These are phyloP conservation scores for Lates japonicus DNA, from an alignment of 2,797 vertebrate species.

Conservation along the genomic window DNA sequence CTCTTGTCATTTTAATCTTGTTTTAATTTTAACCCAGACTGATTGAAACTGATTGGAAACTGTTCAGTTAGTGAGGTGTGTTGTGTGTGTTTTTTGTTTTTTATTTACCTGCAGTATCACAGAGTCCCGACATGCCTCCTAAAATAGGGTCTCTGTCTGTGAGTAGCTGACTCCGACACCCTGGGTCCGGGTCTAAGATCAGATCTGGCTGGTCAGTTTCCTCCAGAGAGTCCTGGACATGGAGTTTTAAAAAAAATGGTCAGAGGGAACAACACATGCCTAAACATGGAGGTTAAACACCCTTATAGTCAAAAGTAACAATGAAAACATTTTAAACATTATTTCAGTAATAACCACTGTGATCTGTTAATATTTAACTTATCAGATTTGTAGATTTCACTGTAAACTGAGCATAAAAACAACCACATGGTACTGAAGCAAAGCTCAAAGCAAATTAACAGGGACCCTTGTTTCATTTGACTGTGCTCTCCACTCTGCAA, in stretches of 20 bases:
- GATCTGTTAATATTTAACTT: background rate
- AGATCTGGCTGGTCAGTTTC: conserved; percentile 67
- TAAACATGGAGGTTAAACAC: background rate
- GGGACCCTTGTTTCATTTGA: background rate
- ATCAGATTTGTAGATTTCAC: background rate
- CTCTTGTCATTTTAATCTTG: too few species aligned
- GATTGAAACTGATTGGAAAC: too few species aligned
- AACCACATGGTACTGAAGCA: background rate
- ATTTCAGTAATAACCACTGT: background rate
- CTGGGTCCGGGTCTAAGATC: conserved; percentile 26
- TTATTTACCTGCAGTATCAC: conserved; percentile 77
- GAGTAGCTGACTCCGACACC: conserved; percentile 74
- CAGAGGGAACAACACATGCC: background rate
- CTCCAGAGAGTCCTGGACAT: conserved; percentile 72
- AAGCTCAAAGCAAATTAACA: background rate
- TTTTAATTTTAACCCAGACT: too few species aligned
- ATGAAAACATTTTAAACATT: background rate
- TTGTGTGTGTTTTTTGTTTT: background rate
- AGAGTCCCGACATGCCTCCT: conserved; percentile 72
- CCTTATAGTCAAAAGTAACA: background rate
- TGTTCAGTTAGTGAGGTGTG: too few species aligned
- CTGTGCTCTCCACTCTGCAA: too few species aligned
- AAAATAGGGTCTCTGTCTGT: conserved; percentile 85
- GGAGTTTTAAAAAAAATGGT: background rate
- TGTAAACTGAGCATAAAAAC: background rate